Evolutionary conservation across 2,888 invertebrate genomes (phyloP).

Genomic region (Oegoconia quadripuncta): DNA sequence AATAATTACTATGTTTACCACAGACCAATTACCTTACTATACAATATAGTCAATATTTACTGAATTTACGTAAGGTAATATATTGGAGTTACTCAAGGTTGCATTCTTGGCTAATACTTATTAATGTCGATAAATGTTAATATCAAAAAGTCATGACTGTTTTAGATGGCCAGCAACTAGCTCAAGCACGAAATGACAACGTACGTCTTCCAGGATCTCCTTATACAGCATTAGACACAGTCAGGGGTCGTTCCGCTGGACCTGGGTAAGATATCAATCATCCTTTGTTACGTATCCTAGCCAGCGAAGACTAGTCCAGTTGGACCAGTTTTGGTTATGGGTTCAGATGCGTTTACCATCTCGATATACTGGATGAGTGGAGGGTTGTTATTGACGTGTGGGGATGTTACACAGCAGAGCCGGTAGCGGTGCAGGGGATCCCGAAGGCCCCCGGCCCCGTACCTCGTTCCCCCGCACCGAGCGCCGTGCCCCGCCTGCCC

Average conservation of each 20-base stretch:
- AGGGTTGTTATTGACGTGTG: no score
- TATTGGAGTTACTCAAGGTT: slow-evolving; percentile 3
- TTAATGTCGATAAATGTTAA: no score
- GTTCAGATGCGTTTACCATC: no score
- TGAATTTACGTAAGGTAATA: neutral
- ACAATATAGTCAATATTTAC: no score
- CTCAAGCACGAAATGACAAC: slow-evolving; percentile 68
- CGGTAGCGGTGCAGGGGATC: slow-evolving; percentile 7
- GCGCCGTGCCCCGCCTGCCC: slow-evolving; percentile 40
- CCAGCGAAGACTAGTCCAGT: no score
- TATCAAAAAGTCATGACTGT: neutral
- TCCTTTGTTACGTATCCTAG: neutral
- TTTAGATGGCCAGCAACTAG: slow-evolving; percentile 30
- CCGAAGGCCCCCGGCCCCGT: slow-evolving; percentile 38
- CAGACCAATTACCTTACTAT: no score
- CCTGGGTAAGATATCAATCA: slow-evolving; percentile 31
- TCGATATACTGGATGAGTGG: no score
- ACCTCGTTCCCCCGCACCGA: slow-evolving; percentile 43
- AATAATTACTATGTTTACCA: no score
- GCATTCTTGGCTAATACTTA: neutral
- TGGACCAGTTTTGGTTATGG: no score
- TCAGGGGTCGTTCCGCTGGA: slow-evolving; percentile 57
- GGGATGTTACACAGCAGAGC: slow-evolving; percentile 4
- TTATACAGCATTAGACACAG: slow-evolving; percentile 47
- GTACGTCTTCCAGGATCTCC: slow-evolving; percentile 62